Evolutionary conservation across 2,113 vertebrate genomes (phyloP), one percentile per base, ranked within the genome.

Genomic region (Cariama cristata): DNA sequence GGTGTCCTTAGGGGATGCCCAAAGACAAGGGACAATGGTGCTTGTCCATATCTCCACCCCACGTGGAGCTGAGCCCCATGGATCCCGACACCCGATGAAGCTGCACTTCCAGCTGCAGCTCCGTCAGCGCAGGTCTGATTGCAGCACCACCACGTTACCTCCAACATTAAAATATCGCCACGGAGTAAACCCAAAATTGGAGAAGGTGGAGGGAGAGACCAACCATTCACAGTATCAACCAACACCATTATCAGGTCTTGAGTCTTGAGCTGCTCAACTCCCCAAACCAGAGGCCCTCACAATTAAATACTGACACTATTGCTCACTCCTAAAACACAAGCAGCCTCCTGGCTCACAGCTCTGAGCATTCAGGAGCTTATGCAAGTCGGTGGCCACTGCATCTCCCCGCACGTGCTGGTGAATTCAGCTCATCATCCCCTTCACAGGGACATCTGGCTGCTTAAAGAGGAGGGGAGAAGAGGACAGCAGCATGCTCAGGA

Each of bases 351-450:
- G 30, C 23, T 69, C 58, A 11, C 18, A 17, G 33, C 49, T 69
- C 7, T 6, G 44, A 38, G 18, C 0, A 0, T 6, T 7, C 6
- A 8, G 59, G 35, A 45, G 20, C n/a, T 47, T 53, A 53, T 68
- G 38, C 2, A 27, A 8, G 20, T 21, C 2, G 4, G 47, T 35
- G 50, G 6, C 47, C 50, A 22, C 50, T 80, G 21, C 52, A 55
- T 19, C 32, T 79, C 47, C 66, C 24, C 4, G 1, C 17, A 5
- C 2, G 0, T 28, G 14, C 11, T 0, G 8, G 5, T 42, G 44
- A 66, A 49, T 66, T 59, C 1, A 10, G 38, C 49, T 69, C 60
- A 14, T 24, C 67, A 24, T 5, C 33, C 38, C 6, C 49, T 66
- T 11, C 4, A 6, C 2, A 3, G 15, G 8, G 18, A 77, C 26